Base-by-base conservation (phyloP, 2,113 vertebrate genomes). In the Poecile atricapillus region DNA sequence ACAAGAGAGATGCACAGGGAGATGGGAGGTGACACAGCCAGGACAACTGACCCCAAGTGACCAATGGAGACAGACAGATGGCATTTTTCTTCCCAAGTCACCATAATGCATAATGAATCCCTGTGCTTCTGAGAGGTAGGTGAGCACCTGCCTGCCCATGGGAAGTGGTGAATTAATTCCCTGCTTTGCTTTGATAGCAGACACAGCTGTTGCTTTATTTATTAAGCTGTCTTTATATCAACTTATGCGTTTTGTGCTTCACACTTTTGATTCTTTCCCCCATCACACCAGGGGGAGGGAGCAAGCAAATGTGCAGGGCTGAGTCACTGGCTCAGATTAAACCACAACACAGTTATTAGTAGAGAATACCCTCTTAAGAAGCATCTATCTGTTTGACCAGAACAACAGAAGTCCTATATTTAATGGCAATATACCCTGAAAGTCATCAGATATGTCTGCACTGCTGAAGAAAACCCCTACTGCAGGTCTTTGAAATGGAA, bases 21-120 rank as follows among this genome's bases (percentile, higher is more conserved):
- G 6, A 1, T 75, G 41, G 7, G 30, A 62, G 10, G 46, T 41
- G 35, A 28, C 27, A 39, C 52, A 62, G 20, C 30, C 1, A 0
- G 55, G 44, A 58, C 49, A 69, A 37, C 9, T 85, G 41, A 83
- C 4, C 8, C 30, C 16, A 37, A 0, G 9, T 47, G 47, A 28
- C 59, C 25, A 56, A 6, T 33, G 35, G 19, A 17, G 7, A 59
- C 3, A 1, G 15, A 77, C 5, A 14, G 24, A 33, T 3, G 15
- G 11, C 0, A 0, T 27, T 76, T 17, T 6, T 15, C 33, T 76
- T 80, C 33, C 46, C 37, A 37, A 53, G 20, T 37, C 8, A 15
- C 13, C 1, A 1, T 20, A 33, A 7, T 0, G 0, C 0, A 0
- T 15, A 53, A 28, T 8, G 53, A 37, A 74, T 28, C 28, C 18